Conservation (phyloP, 23 tunicate genomes). For the Corella eumyota region DNA sequence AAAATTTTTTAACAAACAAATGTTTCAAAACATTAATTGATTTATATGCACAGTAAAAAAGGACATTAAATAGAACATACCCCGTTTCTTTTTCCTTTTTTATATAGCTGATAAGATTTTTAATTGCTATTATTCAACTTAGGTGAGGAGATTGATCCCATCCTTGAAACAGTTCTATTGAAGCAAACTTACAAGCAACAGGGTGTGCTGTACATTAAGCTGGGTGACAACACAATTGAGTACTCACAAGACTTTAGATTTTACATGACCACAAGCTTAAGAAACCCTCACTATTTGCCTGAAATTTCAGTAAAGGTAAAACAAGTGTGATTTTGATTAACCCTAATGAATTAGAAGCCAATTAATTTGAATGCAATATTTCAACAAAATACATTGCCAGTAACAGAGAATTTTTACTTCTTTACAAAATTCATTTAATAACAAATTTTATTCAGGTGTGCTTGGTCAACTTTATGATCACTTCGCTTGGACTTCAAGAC, state of each 20-base stretch:
- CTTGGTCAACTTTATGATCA: slow-evolving; percentile 95
- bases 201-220: slow-evolving; percentile 91
- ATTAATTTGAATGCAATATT: no score
- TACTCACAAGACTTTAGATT: slow-evolving; percentile 76
- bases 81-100: no score
- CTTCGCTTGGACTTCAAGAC: slow-evolving; percentile 89
- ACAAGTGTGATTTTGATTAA: not conserved
- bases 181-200: slow-evolving; percentile 94
- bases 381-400: no score
- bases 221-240: slow-evolving; percentile 89
- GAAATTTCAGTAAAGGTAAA: slow-evolving; percentile 91
- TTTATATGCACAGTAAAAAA: no score
- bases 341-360: not conserved
- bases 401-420: not conserved
- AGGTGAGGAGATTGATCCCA: slow-evolving; percentile 92
- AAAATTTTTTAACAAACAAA: no score
- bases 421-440: not conserved
- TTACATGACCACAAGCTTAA: slow-evolving; percentile 86
- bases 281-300: slow-evolving; percentile 94
- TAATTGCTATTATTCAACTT: no score
- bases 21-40: no score
- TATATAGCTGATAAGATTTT: no score
- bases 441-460: slow-evolving; percentile 47
- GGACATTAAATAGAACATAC: no score
- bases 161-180: slow-evolving; percentile 69